These are phyloP conservation scores for Notarius quadriscutis DNA, from an alignment of 2,113 vertebrate species.

Conservation along the genomic window DNA sequence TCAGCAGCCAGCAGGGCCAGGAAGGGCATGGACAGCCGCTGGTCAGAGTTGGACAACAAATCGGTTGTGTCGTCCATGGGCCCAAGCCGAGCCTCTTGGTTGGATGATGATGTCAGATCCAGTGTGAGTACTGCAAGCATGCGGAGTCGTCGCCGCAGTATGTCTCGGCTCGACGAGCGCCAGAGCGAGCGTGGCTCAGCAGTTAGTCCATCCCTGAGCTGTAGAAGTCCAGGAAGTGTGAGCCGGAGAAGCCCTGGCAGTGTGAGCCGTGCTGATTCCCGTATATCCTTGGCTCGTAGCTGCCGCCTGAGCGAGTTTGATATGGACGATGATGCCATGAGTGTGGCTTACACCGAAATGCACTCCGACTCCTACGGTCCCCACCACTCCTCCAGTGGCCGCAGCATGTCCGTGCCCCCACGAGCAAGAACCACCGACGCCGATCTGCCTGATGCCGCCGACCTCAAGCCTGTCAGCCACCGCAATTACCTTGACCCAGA, in stretches of 20 bases:
- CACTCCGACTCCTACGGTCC: slow-evolving; percentile 70
- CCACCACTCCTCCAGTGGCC: slow-evolving; percentile 75
- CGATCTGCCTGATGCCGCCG: slow-evolving; percentile 50
- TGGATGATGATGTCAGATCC: slow-evolving; percentile 76
- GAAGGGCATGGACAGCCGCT: slow-evolving; percentile 81
- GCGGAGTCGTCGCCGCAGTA: slow-evolving; percentile 66
- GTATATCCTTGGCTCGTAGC: slow-evolving; percentile 77
- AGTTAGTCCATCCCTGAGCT: slow-evolving; percentile 69
- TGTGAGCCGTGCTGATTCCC: slow-evolving; percentile 75
- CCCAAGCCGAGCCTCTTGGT: slow-evolving; percentile 79
- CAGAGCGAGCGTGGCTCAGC: slow-evolving; percentile 53
- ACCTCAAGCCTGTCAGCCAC: slow-evolving; percentile 73
- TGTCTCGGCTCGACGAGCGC: slow-evolving; percentile 69
- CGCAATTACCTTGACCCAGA: slow-evolving; percentile 90
- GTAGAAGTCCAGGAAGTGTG: slow-evolving; percentile 69
- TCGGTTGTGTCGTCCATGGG: slow-evolving; percentile 68
- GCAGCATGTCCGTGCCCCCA: slow-evolving; percentile 89
- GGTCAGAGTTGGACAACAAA: slow-evolving; percentile 80
- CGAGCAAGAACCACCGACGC: slow-evolving; percentile 68
- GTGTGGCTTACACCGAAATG: slow-evolving; percentile 73
- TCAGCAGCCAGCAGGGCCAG: slow-evolving; percentile 72
- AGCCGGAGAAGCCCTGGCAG: slow-evolving; percentile 69
- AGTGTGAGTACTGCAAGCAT: slow-evolving; percentile 80
- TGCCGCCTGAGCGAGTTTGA: slow-evolving; percentile 80
- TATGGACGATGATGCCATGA: slow-evolving; percentile 73